These are phyloP conservation scores for Burhinus bistriatus DNA, from an alignment of 2,113 vertebrate species.

Conservation along the genomic window DNA sequence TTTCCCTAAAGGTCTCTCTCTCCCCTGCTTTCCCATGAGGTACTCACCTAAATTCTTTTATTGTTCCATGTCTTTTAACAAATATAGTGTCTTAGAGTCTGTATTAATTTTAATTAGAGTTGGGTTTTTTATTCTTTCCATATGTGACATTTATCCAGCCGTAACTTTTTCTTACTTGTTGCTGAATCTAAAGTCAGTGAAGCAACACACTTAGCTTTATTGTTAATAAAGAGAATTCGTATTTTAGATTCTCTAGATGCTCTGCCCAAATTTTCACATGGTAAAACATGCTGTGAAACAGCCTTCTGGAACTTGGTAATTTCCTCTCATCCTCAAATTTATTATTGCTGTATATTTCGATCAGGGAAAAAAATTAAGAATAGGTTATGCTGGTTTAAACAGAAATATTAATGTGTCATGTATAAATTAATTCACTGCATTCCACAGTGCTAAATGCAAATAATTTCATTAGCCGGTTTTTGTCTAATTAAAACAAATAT, in stretches of 20 bases:
- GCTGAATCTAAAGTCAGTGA: not conserved
- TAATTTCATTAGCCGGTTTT: not conserved
- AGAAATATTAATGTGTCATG: slow-evolving; percentile 36
- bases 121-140: not conserved
- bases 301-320: not conserved
- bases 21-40: not conserved
- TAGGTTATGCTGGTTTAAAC: slow-evolving; percentile 2
- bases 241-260: not conserved
- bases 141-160: not conserved
- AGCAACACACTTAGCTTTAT: not conserved
- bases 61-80: not conserved
- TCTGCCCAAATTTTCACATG: not conserved
- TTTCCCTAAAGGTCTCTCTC: not conserved
- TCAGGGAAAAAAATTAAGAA: slow-evolving; percentile 22
- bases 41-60: not conserved
- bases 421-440: slow-evolving; percentile 9
- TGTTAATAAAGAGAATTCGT: not conserved
- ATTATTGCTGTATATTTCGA: slow-evolving; percentile 17
- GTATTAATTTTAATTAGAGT: not conserved
- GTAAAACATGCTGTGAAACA: slow-evolving; percentile 1
- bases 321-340: not conserved
- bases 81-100: not conserved
- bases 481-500: not conserved
- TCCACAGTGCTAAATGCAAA: not conserved
- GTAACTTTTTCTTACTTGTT: not conserved